Percentiles rank a stretch among this genome's conserved stretches.
phyloP scores from a whole-genome alignment of 2,113 vertebrate genomes.

The Larimichthys crocea region DNA sequence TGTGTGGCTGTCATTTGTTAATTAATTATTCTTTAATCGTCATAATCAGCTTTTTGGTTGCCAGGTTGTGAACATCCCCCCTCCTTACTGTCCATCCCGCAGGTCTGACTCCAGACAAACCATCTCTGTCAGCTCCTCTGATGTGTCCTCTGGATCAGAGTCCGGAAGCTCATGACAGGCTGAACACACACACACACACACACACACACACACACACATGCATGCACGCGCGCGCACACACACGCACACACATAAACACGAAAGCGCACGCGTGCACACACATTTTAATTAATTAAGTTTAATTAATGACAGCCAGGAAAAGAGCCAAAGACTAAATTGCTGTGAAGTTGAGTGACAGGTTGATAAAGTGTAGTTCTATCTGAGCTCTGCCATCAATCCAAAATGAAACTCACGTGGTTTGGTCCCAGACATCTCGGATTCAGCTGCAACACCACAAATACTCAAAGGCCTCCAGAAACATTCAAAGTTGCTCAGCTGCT shows the following conservation, averaged over 20 bases:
- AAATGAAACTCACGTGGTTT: constrained; percentile 64
- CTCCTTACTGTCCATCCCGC: constrained; percentile 88
- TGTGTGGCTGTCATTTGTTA: neutral
- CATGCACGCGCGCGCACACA: neutral
- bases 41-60: neutral
- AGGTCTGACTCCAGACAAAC: constrained; percentile 87
- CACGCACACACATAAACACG: neutral
- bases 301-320: neutral
- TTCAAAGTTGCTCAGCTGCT: constrained; percentile 39
- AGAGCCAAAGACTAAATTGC: neutral
- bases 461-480: constrained; percentile 30
- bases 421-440: constrained; percentile 68
- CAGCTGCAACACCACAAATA: constrained; percentile 26
- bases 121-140: constrained; percentile 73
- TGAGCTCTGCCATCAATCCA: neutral
- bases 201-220: neutral
- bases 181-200: constrained; percentile 29
- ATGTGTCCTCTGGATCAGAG: constrained; percentile 65
- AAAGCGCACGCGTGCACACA: neutral
- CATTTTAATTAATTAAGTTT: neutral
- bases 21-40: neutral
- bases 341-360: neutral
- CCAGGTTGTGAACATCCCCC: neutral
- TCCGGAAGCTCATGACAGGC: constrained; percentile 43
- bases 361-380: too few relatives aligned